A percentile compares a stretch with the other conserved stretches of the same genome.
These are phyloP conservation scores for Asobara japonica DNA, from an alignment of 1,140 invertebrate genomes.

Conservation along the genomic window DNA sequence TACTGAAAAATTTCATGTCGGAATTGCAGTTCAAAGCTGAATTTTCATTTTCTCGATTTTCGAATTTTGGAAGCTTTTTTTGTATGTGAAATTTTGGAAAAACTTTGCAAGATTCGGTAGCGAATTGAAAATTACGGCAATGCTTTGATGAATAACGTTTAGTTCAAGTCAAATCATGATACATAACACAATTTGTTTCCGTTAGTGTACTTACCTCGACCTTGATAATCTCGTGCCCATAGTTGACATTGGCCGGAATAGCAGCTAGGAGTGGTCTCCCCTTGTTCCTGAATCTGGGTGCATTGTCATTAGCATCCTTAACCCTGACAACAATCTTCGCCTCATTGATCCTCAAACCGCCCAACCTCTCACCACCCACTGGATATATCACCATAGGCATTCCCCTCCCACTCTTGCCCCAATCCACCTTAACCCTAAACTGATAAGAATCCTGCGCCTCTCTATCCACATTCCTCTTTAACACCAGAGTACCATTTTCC, in stretches of 20 bases:
- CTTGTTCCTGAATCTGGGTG: conserved; percentile 76
- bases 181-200: no score
- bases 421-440: conserved; percentile 75
- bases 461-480: conserved; percentile 75
- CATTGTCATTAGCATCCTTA: conserved; percentile 84
- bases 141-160: no score
- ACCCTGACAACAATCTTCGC: conserved; percentile 78
- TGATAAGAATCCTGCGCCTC: conserved; percentile 75
- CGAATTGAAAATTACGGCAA: no score
- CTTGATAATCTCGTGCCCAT: conserved; percentile 81
- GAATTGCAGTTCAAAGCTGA: no score
- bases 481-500: conserved; percentile 76
- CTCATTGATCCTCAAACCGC: conserved; percentile 73
- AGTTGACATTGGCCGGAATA: conserved; percentile 79
- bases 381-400: conserved; percentile 79
- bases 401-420: conserved; percentile 72
- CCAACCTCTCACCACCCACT: conserved; percentile 73
- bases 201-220: conserved; percentile 72
- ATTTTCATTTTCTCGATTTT: no score
- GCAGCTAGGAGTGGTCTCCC: conserved; percentile 81
- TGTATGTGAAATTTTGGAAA: no score
- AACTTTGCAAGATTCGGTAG: no score
- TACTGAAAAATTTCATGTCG: not conserved
- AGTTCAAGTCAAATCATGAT: no score
- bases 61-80: no score